phyloP scores from a whole-genome alignment of 2,888 invertebrate species.

The Formica aserva region DNA sequence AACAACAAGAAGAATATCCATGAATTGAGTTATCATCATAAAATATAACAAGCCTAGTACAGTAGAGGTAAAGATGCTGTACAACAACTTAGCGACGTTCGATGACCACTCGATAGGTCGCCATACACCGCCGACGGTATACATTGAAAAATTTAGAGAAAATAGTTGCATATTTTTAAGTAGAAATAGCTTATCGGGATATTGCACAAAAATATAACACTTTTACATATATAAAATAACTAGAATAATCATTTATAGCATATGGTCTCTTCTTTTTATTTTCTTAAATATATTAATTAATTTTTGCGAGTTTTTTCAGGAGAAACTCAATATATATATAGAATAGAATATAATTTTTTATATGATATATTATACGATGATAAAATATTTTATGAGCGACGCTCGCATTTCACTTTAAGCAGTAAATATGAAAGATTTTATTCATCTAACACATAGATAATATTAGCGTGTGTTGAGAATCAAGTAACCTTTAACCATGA shows the following conservation, averaged over 20 bases:
- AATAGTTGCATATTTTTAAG: constrained; percentile 25
- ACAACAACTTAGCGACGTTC: constrained; percentile 54
- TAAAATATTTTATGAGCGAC: neutral
- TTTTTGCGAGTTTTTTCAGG: neutral
- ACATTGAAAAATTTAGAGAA: constrained; percentile 34
- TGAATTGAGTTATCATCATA: constrained; percentile 39
- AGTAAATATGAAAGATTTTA: neutral
- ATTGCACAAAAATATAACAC: neutral
- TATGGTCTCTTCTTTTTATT: neutral
- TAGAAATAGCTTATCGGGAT: neutral
- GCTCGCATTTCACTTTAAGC: neutral
- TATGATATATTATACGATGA: neutral
- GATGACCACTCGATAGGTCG: constrained; percentile 34
- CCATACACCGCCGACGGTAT: constrained; percentile 37
- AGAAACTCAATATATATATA: neutral
- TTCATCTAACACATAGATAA: neutral
- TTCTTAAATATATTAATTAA: neutral
- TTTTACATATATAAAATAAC: neutral
- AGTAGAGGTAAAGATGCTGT: constrained; percentile 25
- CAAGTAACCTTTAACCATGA: too few species aligned
- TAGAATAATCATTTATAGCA: neutral
- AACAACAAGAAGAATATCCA: constrained; percentile 36
- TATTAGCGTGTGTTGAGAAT: neutral
- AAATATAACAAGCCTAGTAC: neutral
- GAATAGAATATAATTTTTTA: neutral